Base-by-base conservation (phyloP, 2,113 vertebrate species). In the Neolamprologus variostigma region DNA sequence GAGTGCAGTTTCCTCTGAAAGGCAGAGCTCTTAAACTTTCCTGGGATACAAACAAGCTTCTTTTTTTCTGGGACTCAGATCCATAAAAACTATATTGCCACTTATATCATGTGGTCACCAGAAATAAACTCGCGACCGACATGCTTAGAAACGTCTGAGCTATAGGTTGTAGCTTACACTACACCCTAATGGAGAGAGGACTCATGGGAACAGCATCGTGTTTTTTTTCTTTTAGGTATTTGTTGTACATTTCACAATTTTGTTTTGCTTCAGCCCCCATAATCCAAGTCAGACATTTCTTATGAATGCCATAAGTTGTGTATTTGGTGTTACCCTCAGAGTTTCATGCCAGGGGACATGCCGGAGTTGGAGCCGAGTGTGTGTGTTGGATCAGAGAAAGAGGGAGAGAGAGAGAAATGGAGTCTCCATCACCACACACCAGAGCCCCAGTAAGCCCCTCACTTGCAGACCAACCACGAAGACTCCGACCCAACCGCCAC, bases 391-490 rank as follows among this genome's bases (percentile, higher is more conserved):
- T 88, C 81, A 66, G 59, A 86, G 63, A 66, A 55, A 84, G 55
- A 80, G 50, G 84, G 63, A 87, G 81, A 59, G 33, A 83, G 57
- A 83, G 57, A 83, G 83, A 85, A 83, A 87, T 61, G 61, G 68
- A 91, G 87, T 87, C 71, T 90, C 57, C 90, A 89, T 90, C 89
- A 21, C 83, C 90, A 78, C 90, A 89, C 87, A 89, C 80, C 86
- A 92, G 81, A 91, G 87, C 91, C 80, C 84, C 90, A 79, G 28
- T 90, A 89, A 92, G 91, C 90, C 81, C 89, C 86, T 91, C 89
- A 66, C 91, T 93, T 86, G 92, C 80, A 91, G 92, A 95, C 93
- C 93, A 94, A 95, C 94, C 93, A 91, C 93, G 88, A 86, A 87
- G 92, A 80, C 83, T 66, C 50, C 37, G 50, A 85, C 88, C 84